Evolutionary conservation across 1,140 invertebrate genomes (phyloP).

Genomic region (Armadillidium nasatum): DNA sequence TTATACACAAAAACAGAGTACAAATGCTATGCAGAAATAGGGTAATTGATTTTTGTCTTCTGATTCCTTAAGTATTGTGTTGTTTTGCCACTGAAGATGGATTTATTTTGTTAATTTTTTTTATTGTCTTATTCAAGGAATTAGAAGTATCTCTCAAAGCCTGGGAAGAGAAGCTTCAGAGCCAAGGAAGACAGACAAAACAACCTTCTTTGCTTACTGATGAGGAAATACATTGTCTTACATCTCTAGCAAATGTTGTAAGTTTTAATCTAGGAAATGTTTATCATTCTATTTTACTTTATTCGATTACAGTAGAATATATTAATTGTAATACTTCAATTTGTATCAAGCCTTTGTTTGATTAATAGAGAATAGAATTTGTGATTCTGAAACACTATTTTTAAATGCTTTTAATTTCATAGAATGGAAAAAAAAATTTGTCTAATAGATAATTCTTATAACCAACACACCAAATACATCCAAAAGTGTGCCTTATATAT

Average conservation of each 20-base stretch:
- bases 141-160: slow-evolving; percentile 81
- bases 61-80: neutral
- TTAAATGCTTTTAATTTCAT: too few species aligned
- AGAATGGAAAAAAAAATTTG: too few species aligned
- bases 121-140: slow-evolving; percentile 53
- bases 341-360: too few species aligned
- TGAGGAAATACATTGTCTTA: slow-evolving; percentile 63
- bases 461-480: too few species aligned
- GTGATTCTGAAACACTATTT: too few species aligned
- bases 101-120: neutral
- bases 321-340: too few species aligned
- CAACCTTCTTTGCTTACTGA: slow-evolving; percentile 54
- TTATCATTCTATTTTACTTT: too few species aligned
- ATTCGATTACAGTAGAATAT: too few species aligned
- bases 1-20: slow-evolving; percentile 93
- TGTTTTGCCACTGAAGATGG: neutral
- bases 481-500: too few species aligned
- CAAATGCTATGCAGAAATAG: slow-evolving; percentile 90
- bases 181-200: slow-evolving; percentile 51
- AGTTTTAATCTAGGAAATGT: slow-evolving; percentile 58
- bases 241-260: slow-evolving; percentile 60
- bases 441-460: too few species aligned
- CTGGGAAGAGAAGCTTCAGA: slow-evolving; percentile 91
- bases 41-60: slow-evolving; percentile 51
- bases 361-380: too few species aligned